These are phyloP conservation scores for Dermatemys mawii DNA, from an alignment of 2,113 vertebrate species.

Conservation along the genomic window DNA sequence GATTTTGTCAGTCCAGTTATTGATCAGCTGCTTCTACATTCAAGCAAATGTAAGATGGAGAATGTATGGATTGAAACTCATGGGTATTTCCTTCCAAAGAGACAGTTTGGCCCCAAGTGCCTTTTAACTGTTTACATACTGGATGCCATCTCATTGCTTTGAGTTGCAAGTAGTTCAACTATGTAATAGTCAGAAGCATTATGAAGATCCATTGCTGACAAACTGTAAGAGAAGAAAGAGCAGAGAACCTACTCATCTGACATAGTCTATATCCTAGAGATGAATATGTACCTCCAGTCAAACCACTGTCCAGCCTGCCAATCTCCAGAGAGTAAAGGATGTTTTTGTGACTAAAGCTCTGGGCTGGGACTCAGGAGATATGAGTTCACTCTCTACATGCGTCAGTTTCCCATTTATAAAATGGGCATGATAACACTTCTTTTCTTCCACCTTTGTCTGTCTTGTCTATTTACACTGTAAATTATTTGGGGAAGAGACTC, in stretches of 20 bases:
- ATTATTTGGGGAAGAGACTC: not conserved
- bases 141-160: not conserved
- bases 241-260: fast-evolving
- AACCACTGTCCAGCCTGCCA: not conserved
- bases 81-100: not conserved
- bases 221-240: fast-evolving
- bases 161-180: not conserved
- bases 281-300: not conserved
- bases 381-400: not conserved
- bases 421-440: not conserved
- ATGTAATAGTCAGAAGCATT: not conserved
- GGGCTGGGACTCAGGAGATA: not conserved
- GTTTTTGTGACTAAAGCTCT: not conserved
- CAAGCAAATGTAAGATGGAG: not conserved
- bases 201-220: not conserved
- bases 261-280: not conserved
- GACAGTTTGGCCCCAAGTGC: not conserved
- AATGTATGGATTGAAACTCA: not conserved
- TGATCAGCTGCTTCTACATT: not conserved
- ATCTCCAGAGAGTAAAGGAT: not conserved
- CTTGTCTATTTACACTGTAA: not conserved
- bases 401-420: not conserved
- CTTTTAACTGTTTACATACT: not conserved
- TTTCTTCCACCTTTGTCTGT: not conserved
- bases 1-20: not conserved